phyloP scores from a whole-genome alignment of 2,888 invertebrate species.

The Parnassius smintheus region DNA sequence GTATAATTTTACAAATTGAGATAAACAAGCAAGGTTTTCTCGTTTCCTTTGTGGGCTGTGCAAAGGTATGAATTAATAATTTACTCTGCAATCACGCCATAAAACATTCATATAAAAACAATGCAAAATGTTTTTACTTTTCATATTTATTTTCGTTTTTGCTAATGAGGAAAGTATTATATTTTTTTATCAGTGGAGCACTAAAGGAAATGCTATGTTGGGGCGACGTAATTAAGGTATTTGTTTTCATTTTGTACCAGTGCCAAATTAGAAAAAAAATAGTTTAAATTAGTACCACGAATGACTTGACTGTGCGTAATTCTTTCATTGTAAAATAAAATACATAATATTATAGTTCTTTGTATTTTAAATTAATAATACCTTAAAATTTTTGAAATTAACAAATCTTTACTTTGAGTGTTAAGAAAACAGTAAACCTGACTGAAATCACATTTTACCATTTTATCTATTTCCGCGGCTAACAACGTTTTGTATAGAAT shows the following conservation, averaged over 20 bases:
- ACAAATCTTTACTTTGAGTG: too few relatives aligned
- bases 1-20: not conserved
- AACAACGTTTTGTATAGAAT: too few relatives aligned
- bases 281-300: conserved; percentile 59
- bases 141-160: conserved; percentile 23
- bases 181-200: conserved; percentile 21
- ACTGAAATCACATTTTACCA: too few relatives aligned
- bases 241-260: conserved; percentile 60
- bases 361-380: too few relatives aligned
- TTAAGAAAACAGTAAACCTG: too few relatives aligned
- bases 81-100: conserved; percentile 19
- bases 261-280: conserved; percentile 66
- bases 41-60: conserved; percentile 3
- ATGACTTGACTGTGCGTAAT: conserved; percentile 23
- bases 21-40: not conserved
- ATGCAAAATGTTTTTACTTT: conserved; percentile 20
- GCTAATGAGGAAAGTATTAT: conserved; percentile 33
- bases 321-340: too few relatives aligned
- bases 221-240: conserved; percentile 69
- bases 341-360: too few relatives aligned
- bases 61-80: conserved; percentile 16
- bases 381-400: too few relatives aligned
- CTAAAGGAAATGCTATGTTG: conserved; percentile 52
- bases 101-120: conserved; percentile 18
- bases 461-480: too few relatives aligned